Evolutionary conservation across 2,888 invertebrate species (phyloP), one percentile per base, ranked within the genome.

Genomic region (Ophonus ardosiacus): DNA sequence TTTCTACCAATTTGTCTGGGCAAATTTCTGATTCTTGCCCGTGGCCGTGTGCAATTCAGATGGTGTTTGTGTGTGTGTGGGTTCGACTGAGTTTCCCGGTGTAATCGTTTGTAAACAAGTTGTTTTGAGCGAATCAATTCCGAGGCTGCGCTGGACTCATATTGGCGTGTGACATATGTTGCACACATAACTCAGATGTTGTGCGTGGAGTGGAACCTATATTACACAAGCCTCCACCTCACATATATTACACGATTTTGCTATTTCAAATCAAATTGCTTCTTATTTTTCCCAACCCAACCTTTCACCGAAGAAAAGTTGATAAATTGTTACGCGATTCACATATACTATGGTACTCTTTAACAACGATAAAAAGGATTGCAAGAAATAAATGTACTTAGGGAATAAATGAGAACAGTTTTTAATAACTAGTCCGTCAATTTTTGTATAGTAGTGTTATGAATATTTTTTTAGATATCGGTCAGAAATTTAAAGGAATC

Each of bases 31-130:
- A 31, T 31, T 31, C 31, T 31, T 31, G 21, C 3, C 21, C 21
- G 3, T 21, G 31, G 5, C 31, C 6, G 31, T 31, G 31, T 31
- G 31, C 31, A 31, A 5, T 31, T 31, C 31, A 31, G 31, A 4
- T 31, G 31, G 43, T 51, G 43, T 51, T 51, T 51, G 43, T 13
- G 43, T 31, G 31, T 31, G 31, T 31, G 31, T 31, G 31, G 31
- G 31, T 31, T 31, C 31, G 31, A 31, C 43, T 51, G 43, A 31
- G 43, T 51, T 51, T 51, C 43, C 10, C 10, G 84, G 84, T 78
- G 84, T 78, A 84, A 84, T 84, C 84, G 84, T 84, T 84, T 84
- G 84, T 84, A 84, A 84, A 84, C 84, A 84, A 84, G 78, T 84
- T 84, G 84, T 84, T 84, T 76, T 84, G 76, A 78, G 63, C 56